Evolutionary conservation across 2,888 invertebrate species (phyloP), one percentile per base, ranked within the genome.

Genomic region (Cephonodes hylas): DNA sequence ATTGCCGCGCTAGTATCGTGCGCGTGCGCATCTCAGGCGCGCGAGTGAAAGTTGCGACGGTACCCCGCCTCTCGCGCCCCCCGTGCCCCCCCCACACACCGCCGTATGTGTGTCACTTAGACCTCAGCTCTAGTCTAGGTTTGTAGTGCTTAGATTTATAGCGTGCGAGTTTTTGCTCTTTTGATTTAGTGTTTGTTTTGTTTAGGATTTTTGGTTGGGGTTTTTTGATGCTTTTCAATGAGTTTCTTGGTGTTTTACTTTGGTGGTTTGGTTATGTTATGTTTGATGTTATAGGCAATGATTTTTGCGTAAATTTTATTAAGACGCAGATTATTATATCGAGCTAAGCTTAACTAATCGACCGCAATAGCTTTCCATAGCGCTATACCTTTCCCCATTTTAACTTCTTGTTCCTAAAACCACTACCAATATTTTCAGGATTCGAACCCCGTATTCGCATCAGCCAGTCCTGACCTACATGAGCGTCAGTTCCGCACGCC

Each of bases 31-130:
- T 83, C 83, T 80, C 79, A 72, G 74, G 74, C 77, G 76, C 76
- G 82, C 81, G 74, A 88, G 88, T 88, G 88, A 88, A 88, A 88
- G 88, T 88, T 83, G 77, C 72, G 66, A 70, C 65, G 60, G 60
- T 69, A 34, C 67, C 66, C 63, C 64, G 63, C 66, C 64, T 60
- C 64, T 64, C 61, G 59, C 70, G 27, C 67, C 65, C 63, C 64
- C 62, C 66, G 64, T 59, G 64, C 64, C 38, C 38, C 10, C 42
- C 63, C 59, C 65, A 60, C 42, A 45, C 45, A 63, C 60, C n/a
- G 38, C 58, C 25, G 63, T 70, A 77, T 74, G 71, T 79, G 75
- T 77, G 80, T 76, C 77, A 74, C 68, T 69, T 25, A 31, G n/a
- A 27, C 15, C 22, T 31, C 3, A 45, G 45, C 27, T 59, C 59